Percentiles rank a stretch among this genome's conserved stretches.
Evolutionary conservation across 2,113 vertebrate genomes (phyloP).

Genomic region (Neolamprologus modestus): DNA sequence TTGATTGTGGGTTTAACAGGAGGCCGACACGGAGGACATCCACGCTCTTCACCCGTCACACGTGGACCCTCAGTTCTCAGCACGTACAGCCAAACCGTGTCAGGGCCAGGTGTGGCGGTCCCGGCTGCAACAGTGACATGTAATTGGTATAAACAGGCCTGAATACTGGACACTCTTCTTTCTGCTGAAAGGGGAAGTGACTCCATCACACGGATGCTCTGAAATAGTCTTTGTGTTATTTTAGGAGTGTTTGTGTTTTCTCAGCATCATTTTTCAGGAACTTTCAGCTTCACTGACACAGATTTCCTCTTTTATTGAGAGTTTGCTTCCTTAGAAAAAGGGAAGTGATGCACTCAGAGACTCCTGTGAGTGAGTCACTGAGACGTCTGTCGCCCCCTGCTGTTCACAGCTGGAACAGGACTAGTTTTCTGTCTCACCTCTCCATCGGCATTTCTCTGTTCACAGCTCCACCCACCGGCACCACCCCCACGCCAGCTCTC

Average conservation of each 20-base stretch:
- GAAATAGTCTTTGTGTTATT: neutral
- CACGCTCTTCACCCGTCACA: neutral
- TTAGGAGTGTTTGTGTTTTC: neutral
- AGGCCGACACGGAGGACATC: rapidly evolving
- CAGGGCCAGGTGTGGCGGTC: neutral
- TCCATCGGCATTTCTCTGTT: neutral
- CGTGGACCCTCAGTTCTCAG: rapidly evolving
- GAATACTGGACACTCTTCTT: neutral
- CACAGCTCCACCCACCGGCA: neutral
- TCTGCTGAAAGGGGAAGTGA: neutral
- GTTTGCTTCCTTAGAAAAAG: neutral
- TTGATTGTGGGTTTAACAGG: neutral
- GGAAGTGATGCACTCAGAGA: neutral
- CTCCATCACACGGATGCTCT: neutral
- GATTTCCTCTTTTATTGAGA: neutral
- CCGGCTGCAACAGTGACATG: neutral
- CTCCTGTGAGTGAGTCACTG: neutral
- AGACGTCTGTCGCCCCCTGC: neutral
- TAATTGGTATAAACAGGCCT: neutral
- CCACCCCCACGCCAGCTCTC: neutral
- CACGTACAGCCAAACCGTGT: neutral
- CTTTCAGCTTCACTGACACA: neutral
- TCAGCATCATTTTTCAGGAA: neutral
- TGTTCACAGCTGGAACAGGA: neutral
- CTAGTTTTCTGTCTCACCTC: rapidly evolving